phyloP scores from a whole-genome alignment of 2,113 vertebrate genomes.

The Leptobrachium leishanense region DNA sequence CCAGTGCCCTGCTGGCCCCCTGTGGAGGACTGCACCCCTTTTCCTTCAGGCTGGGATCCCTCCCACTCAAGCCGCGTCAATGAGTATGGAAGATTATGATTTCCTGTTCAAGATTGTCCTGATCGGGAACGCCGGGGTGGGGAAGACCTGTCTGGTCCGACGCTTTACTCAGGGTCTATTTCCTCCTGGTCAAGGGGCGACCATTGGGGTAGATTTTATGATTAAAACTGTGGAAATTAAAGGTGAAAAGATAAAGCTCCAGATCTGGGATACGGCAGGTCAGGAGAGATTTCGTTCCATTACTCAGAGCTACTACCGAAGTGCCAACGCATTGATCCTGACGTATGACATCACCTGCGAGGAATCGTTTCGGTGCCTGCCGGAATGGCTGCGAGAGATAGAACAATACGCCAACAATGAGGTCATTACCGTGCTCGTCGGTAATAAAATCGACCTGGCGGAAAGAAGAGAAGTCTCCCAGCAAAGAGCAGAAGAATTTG shows the following conservation, averaged over 20 bases:
- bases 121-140: constrained; percentile 98
- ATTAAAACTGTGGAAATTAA: constrained; percentile 99
- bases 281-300: constrained; percentile 98
- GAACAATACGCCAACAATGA: constrained; percentile 98
- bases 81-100: constrained; percentile 99
- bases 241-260: constrained; percentile 97
- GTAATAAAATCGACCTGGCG: constrained; percentile 96
- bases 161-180: constrained; percentile 99
- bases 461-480: constrained; percentile 92
- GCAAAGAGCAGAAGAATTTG: constrained; percentile 94
- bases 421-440: constrained; percentile 96
- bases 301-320: constrained; percentile 98
- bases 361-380: constrained; percentile 97
- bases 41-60: constrained; percentile 16
- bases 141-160: constrained; percentile 97
- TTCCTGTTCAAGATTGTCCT: constrained; percentile 99
- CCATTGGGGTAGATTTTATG: constrained; percentile 98
- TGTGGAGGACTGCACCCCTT: neutral
- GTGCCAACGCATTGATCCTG: constrained; percentile 94
- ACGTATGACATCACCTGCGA: constrained; percentile 98
- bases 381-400: constrained; percentile 96
- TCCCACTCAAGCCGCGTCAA: constrained; percentile 73
- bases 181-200: constrained; percentile 97
- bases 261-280: constrained; percentile 98
- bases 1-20: constrained; percentile 26